Evolutionary conservation across 2,797 vertebrate species (phyloP), one percentile per base, ranked within the genome.

Genomic region (Chaunax sp.): DNA sequence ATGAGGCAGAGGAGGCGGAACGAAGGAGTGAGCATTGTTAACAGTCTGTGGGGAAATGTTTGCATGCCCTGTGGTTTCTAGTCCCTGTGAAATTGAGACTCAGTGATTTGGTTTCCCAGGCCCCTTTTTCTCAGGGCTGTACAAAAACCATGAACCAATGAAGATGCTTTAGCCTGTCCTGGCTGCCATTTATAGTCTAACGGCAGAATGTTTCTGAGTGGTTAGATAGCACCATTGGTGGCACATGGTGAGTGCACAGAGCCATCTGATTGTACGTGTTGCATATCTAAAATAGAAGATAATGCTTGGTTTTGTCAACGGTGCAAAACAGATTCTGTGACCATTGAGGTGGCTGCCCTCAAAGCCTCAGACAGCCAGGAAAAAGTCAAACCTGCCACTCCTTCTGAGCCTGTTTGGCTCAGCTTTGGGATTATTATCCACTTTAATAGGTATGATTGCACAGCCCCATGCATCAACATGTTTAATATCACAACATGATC

Each of bases 1-100:
- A 88, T 37, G 35, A 37, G 35, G 10, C 35, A 77, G 74, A 84
- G 77, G 83, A 81, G 82, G 80, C 50, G 37, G 75, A 61, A 68
- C 23, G 49, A 81, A 90, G 85, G 77, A 87, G 86, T 74, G 81
- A 85, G 91, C 87, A 93, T 93, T 92, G 91, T 93, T 92, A 92
- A 87, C 88, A 87, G 89, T 90, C 84, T 90, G 78, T 81, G 83
- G 83, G 89, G 86, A 88, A 72, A 90, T 84, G 87, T 92, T 91
- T 91, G 89, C 76, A 77, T 85, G 80, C 87, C 72, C 80, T 89
- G 90, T 64, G 84, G 87, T 91, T 91, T 88, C 72, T 86, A 63
- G 77, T 90, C 80, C 77, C 83, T 90, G 87, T 90, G 86, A 92
- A 93, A 90, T 88, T 63, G 87, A 89, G 86, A 88, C 87, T 87